Conservation (phyloP, 2,888 invertebrate genomes). For the Cyclophora albipunctata region DNA sequence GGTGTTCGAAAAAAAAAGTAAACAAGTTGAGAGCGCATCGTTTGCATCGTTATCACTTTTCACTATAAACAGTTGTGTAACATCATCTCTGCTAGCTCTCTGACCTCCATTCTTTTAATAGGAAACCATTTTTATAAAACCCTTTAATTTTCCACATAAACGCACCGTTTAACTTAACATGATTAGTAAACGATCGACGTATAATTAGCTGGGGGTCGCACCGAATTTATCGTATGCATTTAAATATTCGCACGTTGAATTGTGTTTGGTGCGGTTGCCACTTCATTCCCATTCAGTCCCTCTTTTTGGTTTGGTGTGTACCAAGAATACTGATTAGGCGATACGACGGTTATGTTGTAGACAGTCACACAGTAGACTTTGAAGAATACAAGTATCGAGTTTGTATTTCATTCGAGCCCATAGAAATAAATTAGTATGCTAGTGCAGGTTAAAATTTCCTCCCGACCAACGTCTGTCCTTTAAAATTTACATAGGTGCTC, state of each 20-base stretch:
- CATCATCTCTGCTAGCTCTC: conserved; percentile 10
- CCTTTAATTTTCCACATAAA: conserved; percentile 54
- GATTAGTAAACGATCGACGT: conserved; percentile 30
- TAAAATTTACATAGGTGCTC: conserved; percentile 43
- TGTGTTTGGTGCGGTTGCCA: conserved; percentile 58
- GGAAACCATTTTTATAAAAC: conserved; percentile 25
- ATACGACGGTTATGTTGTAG: conserved; percentile 25
- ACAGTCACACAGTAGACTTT: conserved; percentile 34
- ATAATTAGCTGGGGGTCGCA: conserved; percentile 26
- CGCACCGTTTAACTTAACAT: conserved; percentile 37
- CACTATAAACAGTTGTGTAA: conserved; percentile 13
- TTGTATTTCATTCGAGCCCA: conserved; percentile 16
- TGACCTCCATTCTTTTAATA: conserved; percentile 34
- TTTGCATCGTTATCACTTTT: conserved; percentile 27
- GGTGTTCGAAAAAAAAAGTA: conserved; percentile 43
- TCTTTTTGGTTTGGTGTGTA: conserved; percentile 28
- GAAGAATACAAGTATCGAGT: neutral
- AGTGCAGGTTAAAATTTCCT: conserved; percentile 43
- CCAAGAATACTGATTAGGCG: conserved; percentile 55
- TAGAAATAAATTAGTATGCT: conserved; percentile 61
- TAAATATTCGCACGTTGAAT: conserved; percentile 33
- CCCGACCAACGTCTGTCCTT: conserved; percentile 42
- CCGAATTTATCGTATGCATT: conserved; percentile 26
- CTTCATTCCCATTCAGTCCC: conserved; percentile 53
- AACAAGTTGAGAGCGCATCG: conserved; percentile 36